Conservation (phyloP, 1,140 invertebrate genomes). For the Bombyx mandarina region DNA sequence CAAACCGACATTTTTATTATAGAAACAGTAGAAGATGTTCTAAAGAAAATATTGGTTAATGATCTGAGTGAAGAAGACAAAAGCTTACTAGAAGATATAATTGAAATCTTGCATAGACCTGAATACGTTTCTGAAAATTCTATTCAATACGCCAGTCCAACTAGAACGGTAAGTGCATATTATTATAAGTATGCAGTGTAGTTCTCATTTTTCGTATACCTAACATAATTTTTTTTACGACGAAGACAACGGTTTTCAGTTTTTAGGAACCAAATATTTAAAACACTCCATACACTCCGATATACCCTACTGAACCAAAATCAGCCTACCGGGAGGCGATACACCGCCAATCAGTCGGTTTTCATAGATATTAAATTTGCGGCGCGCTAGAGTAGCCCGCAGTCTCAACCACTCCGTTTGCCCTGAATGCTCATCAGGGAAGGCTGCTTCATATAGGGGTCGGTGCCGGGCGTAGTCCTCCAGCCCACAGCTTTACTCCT, state of each 20-base stretch:
- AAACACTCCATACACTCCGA: no score
- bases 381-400: not conserved
- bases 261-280: no score
- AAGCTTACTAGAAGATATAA: conserved; percentile 21
- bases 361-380: no score
- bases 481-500: no score
- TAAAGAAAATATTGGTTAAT: conserved; percentile 33
- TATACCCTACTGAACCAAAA: no score
- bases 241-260: no score
- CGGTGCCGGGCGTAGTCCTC: no score
- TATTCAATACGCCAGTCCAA: conserved; percentile 8
- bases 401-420: not conserved
- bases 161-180: conserved; percentile 24
- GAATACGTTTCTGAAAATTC: conserved; percentile 9
- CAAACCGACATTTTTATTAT: conserved; percentile 11
- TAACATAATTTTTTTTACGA: no score
- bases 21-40: conserved; percentile 37
- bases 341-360: no score
- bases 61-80: conserved; percentile 26
- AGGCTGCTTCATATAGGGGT: no score
- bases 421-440: no score
- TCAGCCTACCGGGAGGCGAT: no score
- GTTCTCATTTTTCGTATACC: not conserved
- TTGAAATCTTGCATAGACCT: conserved; percentile 29
- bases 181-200: not conserved